These are phyloP conservation scores for Embidobia sp. DNA, from an alignment of 2,888 invertebrate species.

Conservation along the genomic window DNA sequence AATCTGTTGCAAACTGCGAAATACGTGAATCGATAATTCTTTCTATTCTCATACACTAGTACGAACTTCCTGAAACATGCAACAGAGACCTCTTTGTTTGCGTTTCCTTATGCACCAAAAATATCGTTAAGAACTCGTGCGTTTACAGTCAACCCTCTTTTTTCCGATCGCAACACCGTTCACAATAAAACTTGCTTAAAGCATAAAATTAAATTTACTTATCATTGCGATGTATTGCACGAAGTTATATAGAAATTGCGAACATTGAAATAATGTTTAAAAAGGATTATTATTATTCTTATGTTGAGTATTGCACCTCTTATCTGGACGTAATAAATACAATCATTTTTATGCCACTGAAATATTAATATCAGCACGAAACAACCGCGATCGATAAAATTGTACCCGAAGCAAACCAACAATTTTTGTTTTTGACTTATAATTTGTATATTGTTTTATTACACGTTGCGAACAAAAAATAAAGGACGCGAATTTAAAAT, in stretches of 20 bases:
- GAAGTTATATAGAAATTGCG: not conserved
- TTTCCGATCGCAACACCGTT: conserved; percentile 2
- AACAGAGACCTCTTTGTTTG: conserved; percentile 45
- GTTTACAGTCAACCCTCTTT: conserved; percentile 6
- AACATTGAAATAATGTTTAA: not conserved
- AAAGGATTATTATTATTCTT: not conserved
- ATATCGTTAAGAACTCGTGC: conserved; percentile 26
- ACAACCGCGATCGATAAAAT: conserved; percentile 40
- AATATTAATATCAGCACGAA: conserved; percentile 46
- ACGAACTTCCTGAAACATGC: conserved; percentile 49
- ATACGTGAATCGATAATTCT: conserved; percentile 40
- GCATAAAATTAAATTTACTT: not conserved
- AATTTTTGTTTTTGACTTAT: conserved; percentile 42
- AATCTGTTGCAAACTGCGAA: conserved; percentile 19
- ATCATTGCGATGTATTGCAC: not conserved
- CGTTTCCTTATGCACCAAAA: conserved; percentile 30
- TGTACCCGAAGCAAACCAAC: conserved; percentile 17
- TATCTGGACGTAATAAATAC: conserved; percentile 16
- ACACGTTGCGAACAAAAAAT: conserved; percentile 1
- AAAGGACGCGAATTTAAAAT: conserved; percentile 31
- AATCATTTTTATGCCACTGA: conserved; percentile 24
- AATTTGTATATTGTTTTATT: conserved; percentile 48
- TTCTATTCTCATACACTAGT: conserved; percentile 16
- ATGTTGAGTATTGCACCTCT: conserved; percentile 2
- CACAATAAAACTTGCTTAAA: not conserved